Evolutionary conservation across 2,888 invertebrate species (phyloP), one percentile per base, ranked within the genome.

Genomic region (Electrophaes corylata): DNA sequence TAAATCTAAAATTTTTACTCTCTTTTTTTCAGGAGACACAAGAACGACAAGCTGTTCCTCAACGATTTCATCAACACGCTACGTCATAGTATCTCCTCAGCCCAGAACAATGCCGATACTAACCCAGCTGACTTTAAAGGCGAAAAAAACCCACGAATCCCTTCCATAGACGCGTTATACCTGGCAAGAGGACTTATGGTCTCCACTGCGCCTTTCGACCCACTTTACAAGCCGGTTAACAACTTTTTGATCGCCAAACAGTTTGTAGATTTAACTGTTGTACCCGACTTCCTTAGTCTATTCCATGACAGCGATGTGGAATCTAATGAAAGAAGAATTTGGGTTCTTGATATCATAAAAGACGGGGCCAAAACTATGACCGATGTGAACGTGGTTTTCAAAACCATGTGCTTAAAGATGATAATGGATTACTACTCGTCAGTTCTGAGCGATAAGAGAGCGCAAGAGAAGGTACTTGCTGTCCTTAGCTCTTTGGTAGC

Each of bases 231-330:
- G 66, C 94, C 95, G 0, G 88, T 98, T n/a, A 95, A 95, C 76
- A 93, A 94, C 71, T 97, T 95, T 80, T 85, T 97, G 33, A 93
- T 96, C 72, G 94, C 96, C 1, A 97, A 97, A 81, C 94, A 95
- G 10, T 92, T 93, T 6, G 92, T 98, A 12, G 95, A 97, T 76
- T 88, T 98, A 12, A 92, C 93, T 11, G 93, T 94, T 2, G 95
- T 98, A n/a, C 98, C 98, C 0, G 98, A 98, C 78, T 95, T 98
- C 74, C 94, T 97, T 60, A 95, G 95, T 49, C 93, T 98, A 33
- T 95, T 98, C 75, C 95, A 96, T 76, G 97, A 96, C 62, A 93
- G 95, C 8, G 95, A 96, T 54, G 91, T 96, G 0, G 93, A 95
- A 67, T 92, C 94, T 51, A 92, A 93, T 16, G 92, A 93, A 0